Evolutionary conservation across 2,797 vertebrate genomes (phyloP).

Genomic region (Natrix natrix): DNA sequence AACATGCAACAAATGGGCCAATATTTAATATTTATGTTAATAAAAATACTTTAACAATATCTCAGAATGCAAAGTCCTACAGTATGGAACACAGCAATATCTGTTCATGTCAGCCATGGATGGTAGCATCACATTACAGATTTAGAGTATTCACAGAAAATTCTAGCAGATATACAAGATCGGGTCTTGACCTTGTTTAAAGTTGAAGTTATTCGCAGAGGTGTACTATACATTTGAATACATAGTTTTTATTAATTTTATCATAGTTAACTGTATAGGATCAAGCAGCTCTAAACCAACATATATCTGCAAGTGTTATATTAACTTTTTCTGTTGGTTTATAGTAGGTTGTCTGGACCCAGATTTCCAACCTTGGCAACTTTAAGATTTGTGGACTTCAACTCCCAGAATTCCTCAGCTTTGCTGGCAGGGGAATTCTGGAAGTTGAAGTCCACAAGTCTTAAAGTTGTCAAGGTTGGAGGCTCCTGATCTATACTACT

Average conservation of each 20-base stretch:
- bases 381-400: too few species aligned
- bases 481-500: too few species aligned
- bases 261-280: background rate
- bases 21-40: background rate
- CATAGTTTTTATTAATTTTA: background rate
- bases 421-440: too few species aligned
- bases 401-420: too few species aligned
- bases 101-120: background rate
- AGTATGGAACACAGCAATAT: background rate
- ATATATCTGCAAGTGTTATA: background rate
- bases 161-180: background rate
- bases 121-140: background rate
- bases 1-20: background rate
- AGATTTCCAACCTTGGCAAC: too few species aligned
- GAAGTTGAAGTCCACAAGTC: too few species aligned
- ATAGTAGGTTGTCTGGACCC: background rate
- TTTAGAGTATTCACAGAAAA: background rate
- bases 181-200: background rate
- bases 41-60: background rate
- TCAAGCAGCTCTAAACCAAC: background rate
- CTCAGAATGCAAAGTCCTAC: background rate
- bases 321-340: background rate
- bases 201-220: background rate
- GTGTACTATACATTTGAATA: background rate
- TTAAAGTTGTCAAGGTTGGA: too few species aligned